Base-by-base conservation (phyloP, 2,888 invertebrate genomes). In the Aphelenchoides bicaudatus region DNA sequence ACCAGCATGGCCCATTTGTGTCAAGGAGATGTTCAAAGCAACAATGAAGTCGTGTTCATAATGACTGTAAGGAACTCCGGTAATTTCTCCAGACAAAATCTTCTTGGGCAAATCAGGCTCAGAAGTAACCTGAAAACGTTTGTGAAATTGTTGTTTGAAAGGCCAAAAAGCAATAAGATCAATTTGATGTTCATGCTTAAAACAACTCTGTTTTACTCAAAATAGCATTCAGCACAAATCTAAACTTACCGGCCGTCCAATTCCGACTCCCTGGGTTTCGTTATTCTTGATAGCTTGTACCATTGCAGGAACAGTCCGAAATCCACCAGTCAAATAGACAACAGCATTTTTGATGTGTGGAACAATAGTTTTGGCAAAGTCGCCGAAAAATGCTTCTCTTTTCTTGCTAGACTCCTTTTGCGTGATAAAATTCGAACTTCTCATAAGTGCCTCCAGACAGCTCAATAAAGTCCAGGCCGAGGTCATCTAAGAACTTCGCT, bases 401-500 rank as follows among this genome's bases (percentile, higher is more conserved):
- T 56, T 51, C 30, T 56, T 53, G 16, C 72, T 73, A 2, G 72
- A 70, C 10, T 73, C 72, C 10, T 61, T 46, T 1, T 39, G n/a
- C n/a, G n/a, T n/a, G n/a, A n/a, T n/a, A n/a, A n/a, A n/a, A n/a
- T n/a, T n/a, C n/a, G 39, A 67, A 66, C 29, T 56, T 54, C 55
- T 69, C 70, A 3, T 65, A 69, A 1, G 63, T 30, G 28, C 73
- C 73, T 13, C 73, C 73, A 13, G 70, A 70, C 6, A 72, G 21
- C 46, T 73, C 73, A 21, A 73, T 67, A 50, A 73, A 73, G 55
- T 73, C 73, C 39, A 68, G 68, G n/a, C 71, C 72, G 28, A 46
- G 57, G 21, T 65, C 58, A 58, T 72, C 28, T 29, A 62, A 60
- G 43, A 19, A 25, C 16, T 25, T 19, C 10, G 43, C 43, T 25